Base-by-base conservation (phyloP, 2,797 vertebrate genomes). In the Gouania willdenowi region DNA sequence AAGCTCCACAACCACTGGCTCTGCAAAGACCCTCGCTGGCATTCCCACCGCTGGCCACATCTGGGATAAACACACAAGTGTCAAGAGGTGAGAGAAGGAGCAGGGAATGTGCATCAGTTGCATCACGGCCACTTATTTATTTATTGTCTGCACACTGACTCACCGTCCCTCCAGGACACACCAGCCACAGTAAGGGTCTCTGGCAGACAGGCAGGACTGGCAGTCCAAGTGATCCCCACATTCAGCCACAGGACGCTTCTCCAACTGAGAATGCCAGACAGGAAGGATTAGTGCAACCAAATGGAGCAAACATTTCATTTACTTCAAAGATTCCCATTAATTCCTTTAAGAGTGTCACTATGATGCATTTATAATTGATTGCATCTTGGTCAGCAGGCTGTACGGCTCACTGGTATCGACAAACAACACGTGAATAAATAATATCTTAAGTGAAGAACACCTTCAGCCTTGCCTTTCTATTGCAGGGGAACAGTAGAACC, bases 1-100 rank as follows among this genome's bases (percentile, higher is more conserved):
- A 88, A 95, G 57, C 94, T 96, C 94, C 94, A 96, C 31, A 97
- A 77, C 95, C 95, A 98, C 42, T 88, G 92, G 28, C 91, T 91
- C 34, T 83, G 88, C 54, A 72, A 26, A 1, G 82, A 85, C 21
- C 91, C 91, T 25, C 89, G 71, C 6, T 83, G 78, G 60, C 95
- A 98, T 54, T 95, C 92, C 0, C 88, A 88, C 17, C 53, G 90
- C 73, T 91, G 89, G 36, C 87, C 91, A 71, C 95, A 97, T 48
- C 95, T 97, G 50, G 26, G 30, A 37, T 2, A 39, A n/a, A 22
- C 38, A 53, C 4, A 39, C n/a, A 31, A 12, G 2, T 5, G 9
- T 31, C 16, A 20, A 12, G 10, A 2, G 5, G 22, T 2, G 12
- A 10, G 9, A 14, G 9, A 12, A 27, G 25, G 5, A 13, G 12